These are phyloP conservation scores for Zenarchopterus dispar DNA, from an alignment of 2,797 vertebrate genomes.

Conservation along the genomic window DNA sequence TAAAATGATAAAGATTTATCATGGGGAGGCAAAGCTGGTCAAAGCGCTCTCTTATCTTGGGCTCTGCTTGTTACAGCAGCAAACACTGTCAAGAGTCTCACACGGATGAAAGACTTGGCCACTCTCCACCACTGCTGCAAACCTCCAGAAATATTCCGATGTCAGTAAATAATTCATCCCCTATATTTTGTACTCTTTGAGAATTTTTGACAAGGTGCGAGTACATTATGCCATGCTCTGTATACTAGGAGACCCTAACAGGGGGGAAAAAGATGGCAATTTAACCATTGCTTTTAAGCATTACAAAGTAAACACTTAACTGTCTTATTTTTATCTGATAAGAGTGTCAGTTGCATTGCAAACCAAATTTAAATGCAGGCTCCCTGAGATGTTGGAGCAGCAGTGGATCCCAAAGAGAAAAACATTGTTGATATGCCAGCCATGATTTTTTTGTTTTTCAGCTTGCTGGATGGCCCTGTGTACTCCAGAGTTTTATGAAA, in stretches of 20 bases:
- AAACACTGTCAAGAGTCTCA: conserved; percentile 79
- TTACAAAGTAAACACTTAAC: conserved; percentile 2
- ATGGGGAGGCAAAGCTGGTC: conserved; percentile 78
- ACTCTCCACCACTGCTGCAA: conserved; percentile 73
- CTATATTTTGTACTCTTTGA: conserved; percentile 84
- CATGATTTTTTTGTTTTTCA: conserved; percentile 59
- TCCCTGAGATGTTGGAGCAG: conserved; percentile 74
- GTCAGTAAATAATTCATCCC: conserved; percentile 84
- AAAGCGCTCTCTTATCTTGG: conserved; percentile 82
- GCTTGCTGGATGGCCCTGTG: conserved; percentile 39
- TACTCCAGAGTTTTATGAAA: conserved; percentile 52
- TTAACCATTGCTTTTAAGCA: conserved; percentile 41
- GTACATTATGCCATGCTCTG: conserved; percentile 66
- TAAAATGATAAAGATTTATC: conserved; percentile 89
- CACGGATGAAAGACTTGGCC: conserved; percentile 80
- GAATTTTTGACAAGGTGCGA: conserved; percentile 70
- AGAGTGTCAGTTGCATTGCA: conserved; percentile 17
- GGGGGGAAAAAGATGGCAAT: conserved; percentile 43
- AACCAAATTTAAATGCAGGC: conserved; percentile 55
- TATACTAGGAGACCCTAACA: conserved; percentile 39
- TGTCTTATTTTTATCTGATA: conserved; percentile 8
- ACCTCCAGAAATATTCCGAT: conserved; percentile 76
- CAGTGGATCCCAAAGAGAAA: conserved; percentile 60
- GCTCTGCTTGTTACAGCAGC: conserved; percentile 79
- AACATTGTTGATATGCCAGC: conserved; percentile 77